Evolutionary conservation across 1,140 invertebrate genomes (phyloP), one percentile per base, ranked within the genome.

Genomic region (Schlechtendalia chinensis): DNA sequence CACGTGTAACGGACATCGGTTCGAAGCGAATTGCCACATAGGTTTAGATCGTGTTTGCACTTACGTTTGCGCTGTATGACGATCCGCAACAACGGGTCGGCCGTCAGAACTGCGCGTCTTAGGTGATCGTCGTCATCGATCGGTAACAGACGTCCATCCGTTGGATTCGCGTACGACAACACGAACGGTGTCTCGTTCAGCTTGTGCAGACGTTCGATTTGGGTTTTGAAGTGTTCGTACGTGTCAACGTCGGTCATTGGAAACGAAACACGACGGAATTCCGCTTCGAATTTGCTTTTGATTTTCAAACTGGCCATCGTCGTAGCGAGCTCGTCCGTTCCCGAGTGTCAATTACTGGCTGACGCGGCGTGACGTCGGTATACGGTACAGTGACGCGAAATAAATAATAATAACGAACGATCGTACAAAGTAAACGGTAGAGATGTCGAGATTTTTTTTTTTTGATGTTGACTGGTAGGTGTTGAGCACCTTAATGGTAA

Each of bases 121-220:
- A 96, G 90, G 87, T 98, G 98, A 85, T 98, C 97, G 87, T 99
- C 95, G 89, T 99, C 99, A 85, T 98, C 99, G 83, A 99, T 99
- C 0, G 98, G 98, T 82, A 99, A 87, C 65, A 98, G 88, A 87
- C 98, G 97, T 61, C 96, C 96, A 86, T 98, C 95, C 19, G 93
- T 89, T 14, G 95, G 95, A 88, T 98, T 97, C 10, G 96, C 98
- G 85, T 99, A 99, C 72, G 93, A 96, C 80, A 99, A 92, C 69
- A 96, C 89, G 88, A 99, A 98, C 80, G 93, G 91, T 82, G 95
- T 91, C 84, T 95, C 92, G 81, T 90, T 87, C 19, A 98, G 87
- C 77, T 91, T 88, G 86, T 99, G 96, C 22, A 98, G 88, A 82
- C 91, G 90, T 86, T 97, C 93, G 80, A 99, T 86, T 4, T 95